Evolutionary conservation across 2,888 invertebrate species (phyloP).

Genomic region (Brenthis daphne): DNA sequence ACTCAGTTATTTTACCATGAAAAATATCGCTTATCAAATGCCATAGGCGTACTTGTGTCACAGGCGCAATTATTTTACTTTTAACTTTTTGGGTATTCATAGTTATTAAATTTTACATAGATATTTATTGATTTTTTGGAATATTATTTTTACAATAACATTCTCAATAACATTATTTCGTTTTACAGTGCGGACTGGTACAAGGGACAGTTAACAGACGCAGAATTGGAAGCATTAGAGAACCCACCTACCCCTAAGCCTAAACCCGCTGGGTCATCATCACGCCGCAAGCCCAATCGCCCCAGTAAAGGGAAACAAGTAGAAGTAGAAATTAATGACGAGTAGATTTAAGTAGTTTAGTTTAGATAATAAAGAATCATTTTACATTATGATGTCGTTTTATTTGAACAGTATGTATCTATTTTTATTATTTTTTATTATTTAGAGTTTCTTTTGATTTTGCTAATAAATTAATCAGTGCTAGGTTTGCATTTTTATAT

Average conservation of each 20-base stretch:
- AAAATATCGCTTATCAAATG: too few species aligned
- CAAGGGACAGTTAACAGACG: constrained; percentile 91
- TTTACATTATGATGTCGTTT: constrained; percentile 13
- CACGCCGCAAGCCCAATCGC: constrained; percentile 74
- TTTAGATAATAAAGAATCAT: constrained; percentile 43
- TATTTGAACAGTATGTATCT: not conserved
- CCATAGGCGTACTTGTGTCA: too few species aligned
- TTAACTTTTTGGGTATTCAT: too few species aligned
- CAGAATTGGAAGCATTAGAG: constrained; percentile 89
- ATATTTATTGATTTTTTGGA: not conserved
- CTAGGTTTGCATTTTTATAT: too few species aligned
- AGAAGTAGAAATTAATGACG: constrained; percentile 45
- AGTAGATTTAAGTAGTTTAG: constrained; percentile 56
- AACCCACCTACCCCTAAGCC: constrained; percentile 87
- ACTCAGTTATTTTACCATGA: too few species aligned
- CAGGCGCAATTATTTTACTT: too few species aligned
- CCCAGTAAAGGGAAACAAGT: constrained; percentile 63
- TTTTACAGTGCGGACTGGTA: constrained; percentile 91
- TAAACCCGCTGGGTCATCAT: constrained; percentile 74
- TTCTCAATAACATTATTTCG: not conserved
- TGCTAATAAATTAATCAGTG: too few species aligned
- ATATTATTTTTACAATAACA: not conserved
- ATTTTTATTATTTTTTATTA: too few species aligned
- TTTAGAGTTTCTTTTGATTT: too few species aligned
- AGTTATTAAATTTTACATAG: too few species aligned